Conservation (phyloP, 1,140 invertebrate genomes). For the Choristoneura fumiferana region DNA sequence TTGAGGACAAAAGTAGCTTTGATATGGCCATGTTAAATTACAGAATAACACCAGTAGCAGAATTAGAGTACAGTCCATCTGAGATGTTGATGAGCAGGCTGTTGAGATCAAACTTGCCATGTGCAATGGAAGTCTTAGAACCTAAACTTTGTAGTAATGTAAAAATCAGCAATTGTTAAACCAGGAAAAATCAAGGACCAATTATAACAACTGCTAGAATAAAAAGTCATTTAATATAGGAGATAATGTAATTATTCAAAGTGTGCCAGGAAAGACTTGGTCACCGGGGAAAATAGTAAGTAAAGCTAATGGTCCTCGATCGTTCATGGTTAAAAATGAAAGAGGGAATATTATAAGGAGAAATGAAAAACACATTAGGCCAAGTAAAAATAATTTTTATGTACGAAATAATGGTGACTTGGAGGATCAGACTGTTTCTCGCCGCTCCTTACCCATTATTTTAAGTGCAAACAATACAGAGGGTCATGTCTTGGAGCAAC, state of each 20-base stretch:
- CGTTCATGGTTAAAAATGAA: conserved; percentile 1
- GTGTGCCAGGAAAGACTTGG: not conserved
- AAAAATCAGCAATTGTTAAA: not conserved
- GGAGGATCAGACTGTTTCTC: not conserved
- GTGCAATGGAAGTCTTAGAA: not conserved
- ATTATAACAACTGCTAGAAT: not conserved
- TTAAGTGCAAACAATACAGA: too few species aligned
- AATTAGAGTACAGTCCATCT: not conserved
- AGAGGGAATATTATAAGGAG: not conserved
- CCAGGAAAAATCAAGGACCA: not conserved
- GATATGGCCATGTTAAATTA: not conserved
- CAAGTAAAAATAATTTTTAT: not conserved
- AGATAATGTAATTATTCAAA: not conserved
- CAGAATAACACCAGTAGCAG: not conserved
- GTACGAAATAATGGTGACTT: not conserved
- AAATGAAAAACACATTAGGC: not conserved
- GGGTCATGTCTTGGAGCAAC: too few species aligned
- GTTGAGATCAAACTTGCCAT: not conserved
- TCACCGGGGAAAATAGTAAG: not conserved
- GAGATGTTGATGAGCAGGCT: not conserved
- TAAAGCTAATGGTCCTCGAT: not conserved
- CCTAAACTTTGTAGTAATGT: not conserved
- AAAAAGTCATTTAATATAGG: not conserved
- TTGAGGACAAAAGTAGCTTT: not conserved
- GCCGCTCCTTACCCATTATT: too few species aligned